Percentiles rank a stretch among this genome's conserved stretches.
Conservation (phyloP, 2,888 invertebrate genomes). For the Drymonia ruficornis region DNA sequence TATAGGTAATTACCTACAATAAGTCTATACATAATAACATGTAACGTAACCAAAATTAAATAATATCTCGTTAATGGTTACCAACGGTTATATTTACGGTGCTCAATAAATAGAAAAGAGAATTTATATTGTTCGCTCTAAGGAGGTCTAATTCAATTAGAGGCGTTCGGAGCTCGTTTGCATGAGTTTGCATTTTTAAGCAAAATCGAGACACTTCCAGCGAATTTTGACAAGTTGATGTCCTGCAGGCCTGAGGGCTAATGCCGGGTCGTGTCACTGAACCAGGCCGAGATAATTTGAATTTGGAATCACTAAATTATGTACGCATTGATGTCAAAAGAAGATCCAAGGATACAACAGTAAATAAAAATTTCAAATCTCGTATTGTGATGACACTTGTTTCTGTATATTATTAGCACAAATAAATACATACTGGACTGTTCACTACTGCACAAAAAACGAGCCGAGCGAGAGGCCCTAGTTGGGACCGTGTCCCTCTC, state of each 20-base stretch:
- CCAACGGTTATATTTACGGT: constrained; percentile 61
- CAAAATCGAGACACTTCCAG: constrained; percentile 63
- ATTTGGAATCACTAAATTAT: constrained; percentile 37
- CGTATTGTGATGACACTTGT: no score
- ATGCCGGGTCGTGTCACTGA: constrained; percentile 40
- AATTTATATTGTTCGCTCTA: constrained; percentile 69
- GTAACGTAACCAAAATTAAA: constrained; percentile 48
- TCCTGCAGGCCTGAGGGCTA: constrained; percentile 49
- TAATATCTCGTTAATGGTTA: constrained; percentile 56
- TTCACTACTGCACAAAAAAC: no score
- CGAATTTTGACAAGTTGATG: constrained; percentile 71
- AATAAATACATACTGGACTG: no score
- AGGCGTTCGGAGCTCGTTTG: constrained; percentile 76
- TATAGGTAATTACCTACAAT: no score
- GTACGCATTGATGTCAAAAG: constrained; percentile 35
- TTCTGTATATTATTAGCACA: no score
- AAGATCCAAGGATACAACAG: constrained; percentile 20
- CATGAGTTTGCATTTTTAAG: constrained; percentile 83
- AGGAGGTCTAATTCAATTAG: constrained; percentile 78
- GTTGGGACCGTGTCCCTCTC: no score
- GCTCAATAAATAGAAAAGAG: constrained; percentile 64
- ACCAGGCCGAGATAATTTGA: constrained; percentile 39
- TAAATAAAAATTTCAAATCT: no score
- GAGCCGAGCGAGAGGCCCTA: no score
- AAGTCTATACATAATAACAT: no score